These are phyloP conservation scores for Papilio dardanus DNA, from an alignment of 1,140 invertebrate genomes.

Conservation along the genomic window DNA sequence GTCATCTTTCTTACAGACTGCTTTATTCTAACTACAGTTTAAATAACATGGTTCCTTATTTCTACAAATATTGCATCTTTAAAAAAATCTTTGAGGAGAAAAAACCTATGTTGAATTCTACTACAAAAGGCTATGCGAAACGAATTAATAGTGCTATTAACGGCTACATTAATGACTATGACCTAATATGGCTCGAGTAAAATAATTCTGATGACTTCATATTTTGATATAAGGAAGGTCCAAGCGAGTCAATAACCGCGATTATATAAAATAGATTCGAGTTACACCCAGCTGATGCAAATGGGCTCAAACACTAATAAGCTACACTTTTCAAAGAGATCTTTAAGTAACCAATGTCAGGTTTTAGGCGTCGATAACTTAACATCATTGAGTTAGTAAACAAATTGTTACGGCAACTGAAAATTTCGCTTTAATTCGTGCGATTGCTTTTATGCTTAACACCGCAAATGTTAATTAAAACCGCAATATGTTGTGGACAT, in stretches of 20 bases:
- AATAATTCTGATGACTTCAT: constrained; percentile 15
- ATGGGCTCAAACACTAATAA: constrained; percentile 23
- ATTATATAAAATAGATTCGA: neutral
- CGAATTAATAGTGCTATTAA: neutral
- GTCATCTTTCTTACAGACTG: neutral
- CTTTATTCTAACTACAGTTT: neutral
- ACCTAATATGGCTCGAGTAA: neutral
- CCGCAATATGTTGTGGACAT: constrained; percentile 29
- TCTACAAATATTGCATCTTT: too few species aligned
- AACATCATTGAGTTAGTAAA: neutral
- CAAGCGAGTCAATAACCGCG: neutral
- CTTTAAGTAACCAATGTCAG: neutral
- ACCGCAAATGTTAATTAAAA: constrained; percentile 29
- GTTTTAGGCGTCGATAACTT: neutral
- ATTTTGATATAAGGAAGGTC: neutral
- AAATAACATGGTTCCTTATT: too few species aligned
- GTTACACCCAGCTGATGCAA: neutral
- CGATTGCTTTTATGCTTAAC: neutral
- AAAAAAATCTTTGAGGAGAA: neutral
- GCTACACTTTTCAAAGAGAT: neutral
- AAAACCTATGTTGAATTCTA: neutral
- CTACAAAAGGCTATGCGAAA: too few species aligned
- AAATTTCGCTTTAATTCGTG: neutral
- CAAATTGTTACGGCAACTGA: neutral
- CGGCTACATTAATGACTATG: neutral